phyloP scores from a whole-genome alignment of 2,888 invertebrate genomes.

The Drosophila fungiperda region DNA sequence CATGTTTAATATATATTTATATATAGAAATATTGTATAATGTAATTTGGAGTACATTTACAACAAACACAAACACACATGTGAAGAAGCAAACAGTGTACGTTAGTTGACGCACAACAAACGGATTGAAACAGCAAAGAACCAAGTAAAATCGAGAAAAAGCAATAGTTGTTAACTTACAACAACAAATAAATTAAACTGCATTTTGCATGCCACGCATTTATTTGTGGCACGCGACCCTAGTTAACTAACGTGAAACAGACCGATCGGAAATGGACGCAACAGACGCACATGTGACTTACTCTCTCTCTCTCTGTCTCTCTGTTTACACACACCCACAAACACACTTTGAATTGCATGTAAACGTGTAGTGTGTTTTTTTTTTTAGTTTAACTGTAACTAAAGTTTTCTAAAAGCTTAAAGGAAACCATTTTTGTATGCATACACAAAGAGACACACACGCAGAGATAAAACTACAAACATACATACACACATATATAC shows the following conservation, averaged over 20 bases:
- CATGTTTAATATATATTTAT: slow-evolving; percentile 60
- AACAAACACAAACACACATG: slow-evolving; percentile 32
- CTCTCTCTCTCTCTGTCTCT: slow-evolving; percentile 2
- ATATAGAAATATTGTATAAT: slow-evolving; percentile 43
- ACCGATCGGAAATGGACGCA: slow-evolving; percentile 27
- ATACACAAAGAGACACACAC: slow-evolving; percentile 9
- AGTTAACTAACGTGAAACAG: slow-evolving; percentile 38
- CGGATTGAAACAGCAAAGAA: slow-evolving; percentile 12
- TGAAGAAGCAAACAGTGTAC: slow-evolving; percentile 17
- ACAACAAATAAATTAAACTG: slow-evolving; percentile 16
- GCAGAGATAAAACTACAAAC: slow-evolving; percentile 6
- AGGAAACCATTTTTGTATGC: slow-evolving; percentile 23
- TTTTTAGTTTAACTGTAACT: slow-evolving; percentile 37
- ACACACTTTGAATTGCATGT: slow-evolving; percentile 12
- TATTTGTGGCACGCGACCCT: slow-evolving; percentile 31
- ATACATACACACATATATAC: background rate
- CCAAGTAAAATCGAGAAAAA: slow-evolving; percentile 13
- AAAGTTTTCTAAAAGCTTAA: slow-evolving; percentile 27
- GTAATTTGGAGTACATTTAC: slow-evolving; percentile 70
- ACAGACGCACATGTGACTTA: slow-evolving; percentile 52
- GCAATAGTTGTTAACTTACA: slow-evolving; percentile 7
- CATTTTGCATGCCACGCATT: slow-evolving; percentile 37
- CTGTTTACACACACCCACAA: slow-evolving; percentile 10
- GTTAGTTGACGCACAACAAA: slow-evolving; percentile 53
- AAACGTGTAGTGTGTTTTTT: slow-evolving; percentile 28